Conservation (phyloP, 2,113 vertebrate genomes). For the Clarias macrocephalus region DNA sequence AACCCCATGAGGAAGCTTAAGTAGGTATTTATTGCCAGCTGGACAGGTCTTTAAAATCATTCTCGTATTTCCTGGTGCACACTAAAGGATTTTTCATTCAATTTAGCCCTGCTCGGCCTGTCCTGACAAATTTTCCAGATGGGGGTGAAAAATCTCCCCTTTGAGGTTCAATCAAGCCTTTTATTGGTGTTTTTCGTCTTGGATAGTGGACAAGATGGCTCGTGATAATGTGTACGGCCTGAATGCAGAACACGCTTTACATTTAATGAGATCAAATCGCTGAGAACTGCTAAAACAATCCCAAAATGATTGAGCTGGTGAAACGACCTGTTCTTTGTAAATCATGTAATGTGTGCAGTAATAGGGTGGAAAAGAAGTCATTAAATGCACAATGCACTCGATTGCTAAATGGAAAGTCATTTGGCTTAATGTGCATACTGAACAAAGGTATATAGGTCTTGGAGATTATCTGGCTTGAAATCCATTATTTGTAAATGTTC, state of each 20-base stretch:
- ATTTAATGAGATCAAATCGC: neutral
- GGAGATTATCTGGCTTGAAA: neutral
- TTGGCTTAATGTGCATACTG: neutral
- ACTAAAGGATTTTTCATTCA: slow-evolving; percentile 6
- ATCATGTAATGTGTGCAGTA: slow-evolving; percentile 3
- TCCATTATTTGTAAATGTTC: neutral
- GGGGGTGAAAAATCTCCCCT: neutral
- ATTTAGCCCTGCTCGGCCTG: neutral
- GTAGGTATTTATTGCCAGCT: slow-evolving; percentile 35
- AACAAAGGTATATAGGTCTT: neutral
- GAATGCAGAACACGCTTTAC: neutral
- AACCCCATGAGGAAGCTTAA: slow-evolving; percentile 30
- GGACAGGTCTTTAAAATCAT: slow-evolving; percentile 31
- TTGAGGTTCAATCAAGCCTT: neutral
- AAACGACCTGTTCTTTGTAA: slow-evolving; percentile 2
- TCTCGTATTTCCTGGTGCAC: neutral
- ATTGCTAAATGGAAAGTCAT: neutral
- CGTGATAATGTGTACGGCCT: neutral
- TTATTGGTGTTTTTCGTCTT: neutral
- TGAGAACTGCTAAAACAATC: neutral
- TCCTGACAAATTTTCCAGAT: neutral
- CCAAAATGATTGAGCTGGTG: neutral
- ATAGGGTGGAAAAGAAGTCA: neutral
- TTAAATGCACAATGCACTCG: neutral
- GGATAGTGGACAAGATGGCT: neutral